Conservation (phyloP, 2,113 vertebrate species). For the Microtus richardsoni region DNA sequence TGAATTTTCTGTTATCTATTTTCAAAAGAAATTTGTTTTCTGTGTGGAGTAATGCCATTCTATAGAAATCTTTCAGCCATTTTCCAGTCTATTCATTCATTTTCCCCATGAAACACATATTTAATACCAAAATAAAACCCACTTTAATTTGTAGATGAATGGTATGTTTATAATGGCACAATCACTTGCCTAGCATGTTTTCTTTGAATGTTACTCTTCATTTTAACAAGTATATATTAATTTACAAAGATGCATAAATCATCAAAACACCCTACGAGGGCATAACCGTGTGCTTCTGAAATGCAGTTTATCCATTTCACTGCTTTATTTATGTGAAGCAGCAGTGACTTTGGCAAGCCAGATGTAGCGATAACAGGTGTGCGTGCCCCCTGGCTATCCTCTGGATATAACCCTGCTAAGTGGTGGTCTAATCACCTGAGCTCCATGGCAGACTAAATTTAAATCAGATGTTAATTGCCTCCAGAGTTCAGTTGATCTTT, state of each 20-base stretch:
- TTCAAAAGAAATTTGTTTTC: slow-evolving; percentile 31
- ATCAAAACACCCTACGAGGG: slow-evolving; percentile 21
- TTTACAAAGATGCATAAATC: slow-evolving; percentile 65
- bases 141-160: slow-evolving; percentile 64
- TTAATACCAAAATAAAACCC: slow-evolving; percentile 27
- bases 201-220: slow-evolving; percentile 67
- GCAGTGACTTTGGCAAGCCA: slow-evolving; percentile 69
- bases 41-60: neutral
- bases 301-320: slow-evolving; percentile 69
- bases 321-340: slow-evolving; percentile 71
- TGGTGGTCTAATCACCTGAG: slow-evolving; percentile 74
- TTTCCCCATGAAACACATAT: slow-evolving; percentile 22
- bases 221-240: slow-evolving; percentile 74
- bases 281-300: slow-evolving; percentile 51
- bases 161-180: slow-evolving; percentile 53
- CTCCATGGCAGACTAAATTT: slow-evolving; percentile 72
- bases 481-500: slow-evolving; percentile 72
- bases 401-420: slow-evolving; percentile 61
- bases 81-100: neutral
- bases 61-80: slow-evolving; percentile 24
- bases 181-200: slow-evolving; percentile 66
- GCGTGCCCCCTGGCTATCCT: slow-evolving; percentile 49
- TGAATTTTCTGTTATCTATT: slow-evolving; percentile 21
- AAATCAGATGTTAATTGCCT: slow-evolving; percentile 80
- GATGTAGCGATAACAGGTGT: slow-evolving; percentile 72